A percentile compares a stretch with the other conserved stretches of the same genome.
These are phyloP conservation scores for Syngnathus floridae DNA, from an alignment of 2,113 vertebrate genomes.

Conservation along the genomic window DNA sequence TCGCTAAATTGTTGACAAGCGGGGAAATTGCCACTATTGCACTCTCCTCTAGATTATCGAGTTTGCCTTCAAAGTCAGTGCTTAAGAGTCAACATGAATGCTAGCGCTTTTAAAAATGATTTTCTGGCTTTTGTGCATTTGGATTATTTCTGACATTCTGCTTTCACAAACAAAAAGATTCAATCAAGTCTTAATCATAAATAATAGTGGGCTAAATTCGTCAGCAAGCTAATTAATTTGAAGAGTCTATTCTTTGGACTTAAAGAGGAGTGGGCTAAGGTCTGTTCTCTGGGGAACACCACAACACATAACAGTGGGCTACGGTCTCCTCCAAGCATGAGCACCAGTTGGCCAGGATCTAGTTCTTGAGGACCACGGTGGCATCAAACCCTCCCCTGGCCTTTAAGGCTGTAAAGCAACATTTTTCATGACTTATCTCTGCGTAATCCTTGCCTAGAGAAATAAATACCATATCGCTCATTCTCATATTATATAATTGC, in stretches of 20 bases:
- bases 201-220: background rate
- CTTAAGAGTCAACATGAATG: too few species aligned
- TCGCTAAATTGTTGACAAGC: background rate
- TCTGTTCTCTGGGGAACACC: background rate
- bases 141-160: too few species aligned
- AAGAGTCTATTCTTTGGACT: background rate
- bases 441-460: constrained; percentile 44
- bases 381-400: background rate
- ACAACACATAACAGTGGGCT: background rate
- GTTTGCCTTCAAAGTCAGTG: background rate
- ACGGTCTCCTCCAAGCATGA: too few species aligned
- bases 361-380: background rate
- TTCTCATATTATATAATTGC: constrained; percentile 51
- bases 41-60: background rate
- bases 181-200: background rate
- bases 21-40: background rate
- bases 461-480: constrained; percentile 42
- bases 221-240: too few species aligned
- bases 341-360: too few species aligned
- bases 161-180: too few species aligned
- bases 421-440: background rate
- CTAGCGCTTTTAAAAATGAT: too few species aligned
- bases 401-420: background rate
- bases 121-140: too few species aligned
- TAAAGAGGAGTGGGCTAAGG: background rate